Conservation (phyloP, 1,140 invertebrate genomes). For the Leptonema lineaticorne region DNA sequence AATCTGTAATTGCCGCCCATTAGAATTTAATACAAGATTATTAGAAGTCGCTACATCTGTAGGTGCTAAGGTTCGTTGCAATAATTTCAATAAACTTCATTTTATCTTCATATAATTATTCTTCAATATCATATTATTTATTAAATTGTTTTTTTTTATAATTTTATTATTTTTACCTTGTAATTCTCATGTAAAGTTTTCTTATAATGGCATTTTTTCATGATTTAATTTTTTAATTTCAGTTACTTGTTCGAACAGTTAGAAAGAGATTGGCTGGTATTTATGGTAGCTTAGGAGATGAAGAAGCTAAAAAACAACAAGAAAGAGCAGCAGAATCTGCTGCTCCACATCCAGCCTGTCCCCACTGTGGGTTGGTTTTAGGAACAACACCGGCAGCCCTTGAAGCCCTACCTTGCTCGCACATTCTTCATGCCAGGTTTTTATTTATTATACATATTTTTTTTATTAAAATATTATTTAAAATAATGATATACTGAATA, state of each 20-base stretch:
- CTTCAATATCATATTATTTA: neutral
- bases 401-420: slow-evolving; percentile 79
- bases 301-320: slow-evolving; percentile 73
- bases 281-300: slow-evolving; percentile 77
- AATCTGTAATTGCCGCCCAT: slow-evolving; percentile 79
- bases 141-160: neutral
- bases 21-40: slow-evolving; percentile 79
- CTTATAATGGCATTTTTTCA: no score
- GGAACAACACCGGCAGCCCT: slow-evolving; percentile 65
- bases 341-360: slow-evolving; percentile 74
- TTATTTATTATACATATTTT: neutral
- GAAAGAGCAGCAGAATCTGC: slow-evolving; percentile 71
- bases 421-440: slow-evolving; percentile 81
- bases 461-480: neutral
- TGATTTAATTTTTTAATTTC: slow-evolving; percentile 35
- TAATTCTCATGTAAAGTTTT: no score
- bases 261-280: slow-evolving; percentile 73
- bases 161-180: neutral
- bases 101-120: neutral
- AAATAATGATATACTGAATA: neutral
- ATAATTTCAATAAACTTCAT: neutral
- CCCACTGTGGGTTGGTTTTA: slow-evolving; percentile 72
- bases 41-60: slow-evolving; percentile 78
- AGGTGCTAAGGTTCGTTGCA: slow-evolving; percentile 81
- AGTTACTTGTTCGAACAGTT: slow-evolving; percentile 77